Base-by-base conservation (phyloP, 2,113 vertebrate species). In the Aldabrachelys gigantea region DNA sequence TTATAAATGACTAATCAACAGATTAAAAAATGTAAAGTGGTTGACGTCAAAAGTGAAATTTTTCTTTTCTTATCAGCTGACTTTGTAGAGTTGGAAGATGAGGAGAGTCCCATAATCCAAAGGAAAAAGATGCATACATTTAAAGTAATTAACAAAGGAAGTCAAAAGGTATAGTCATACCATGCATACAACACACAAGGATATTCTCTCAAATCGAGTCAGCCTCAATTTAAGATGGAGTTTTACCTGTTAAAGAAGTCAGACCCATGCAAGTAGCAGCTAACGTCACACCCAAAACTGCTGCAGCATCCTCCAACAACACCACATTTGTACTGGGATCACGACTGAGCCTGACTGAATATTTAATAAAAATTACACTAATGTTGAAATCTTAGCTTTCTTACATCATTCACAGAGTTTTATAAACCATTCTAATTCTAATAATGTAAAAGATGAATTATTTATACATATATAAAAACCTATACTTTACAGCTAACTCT, bases 301-400 rank as follows among this genome's bases (percentile, higher is more conserved):
- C 99, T 41, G 99, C 99, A 84, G 99, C 98, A 47, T 99, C 99
- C 96, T 99, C 99, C 98, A 99, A 96, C 87, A 99, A 97, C 56
- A 99, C 99, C 41, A 99, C 99, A 12, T 99, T 99, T 5, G 99
- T 99, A 90, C 99, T 99, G 21, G 99, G 99, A 96, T 99, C 99
- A 85, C 98, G 98, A 97, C 99, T 99, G 98, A 99, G 99, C 97
- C 99, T 99, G 3, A 99, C 99, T 99, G 97, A 41, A 54, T 27
- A 93, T 49, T 82, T 16, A 79, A 76, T 35, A 72, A 47, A 10
- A 22, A 62, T 54, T 4, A 83, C 0, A 3, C 1, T 29, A 29
- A 24, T 87, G 62, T 88, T 56, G 31, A 94, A 96, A 94, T 76
- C 44, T 79, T 56, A 38, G 25, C 44, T 92, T 90, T 78, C 88